Conservation (phyloP, 2,797 vertebrate species). For the Eremophila alpestris region DNA sequence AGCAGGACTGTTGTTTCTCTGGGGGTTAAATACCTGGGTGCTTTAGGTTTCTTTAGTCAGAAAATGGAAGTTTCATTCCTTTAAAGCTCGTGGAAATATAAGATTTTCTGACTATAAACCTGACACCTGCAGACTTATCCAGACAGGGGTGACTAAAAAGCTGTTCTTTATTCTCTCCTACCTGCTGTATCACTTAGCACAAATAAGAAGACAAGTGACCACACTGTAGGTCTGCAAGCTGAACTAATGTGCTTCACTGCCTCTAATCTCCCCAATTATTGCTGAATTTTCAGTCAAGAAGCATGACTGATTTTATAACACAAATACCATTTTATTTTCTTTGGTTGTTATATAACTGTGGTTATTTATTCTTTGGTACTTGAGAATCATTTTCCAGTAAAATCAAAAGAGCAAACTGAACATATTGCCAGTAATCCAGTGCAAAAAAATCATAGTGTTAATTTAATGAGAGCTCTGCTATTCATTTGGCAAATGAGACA, state of each 20-base stretch:
- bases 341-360: background rate
- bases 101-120: background rate
- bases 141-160: background rate
- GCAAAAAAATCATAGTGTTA: background rate
- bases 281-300: slow-evolving; percentile 13
- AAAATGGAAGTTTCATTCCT: background rate
- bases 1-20: background rate
- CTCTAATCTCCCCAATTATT: slow-evolving; percentile 7
- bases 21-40: background rate
- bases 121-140: background rate
- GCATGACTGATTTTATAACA: slow-evolving; percentile 16
- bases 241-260: background rate
- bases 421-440: background rate
- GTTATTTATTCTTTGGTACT: slow-evolving; percentile 7
- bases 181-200: background rate
- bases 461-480: slow-evolving; percentile 5
- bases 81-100: background rate
- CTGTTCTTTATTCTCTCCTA: background rate
- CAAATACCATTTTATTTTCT: slow-evolving; percentile 9
- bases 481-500: slow-evolving; percentile 54
- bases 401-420: slow-evolving; percentile 27
- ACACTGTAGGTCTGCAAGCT: background rate
- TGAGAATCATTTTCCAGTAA: background rate
- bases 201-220: background rate
- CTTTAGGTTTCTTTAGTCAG: background rate